These are phyloP conservation scores for Virgularia gustaviana DNA, from an alignment of 92 coral and sea anemone genomes.

Conservation along the genomic window DNA sequence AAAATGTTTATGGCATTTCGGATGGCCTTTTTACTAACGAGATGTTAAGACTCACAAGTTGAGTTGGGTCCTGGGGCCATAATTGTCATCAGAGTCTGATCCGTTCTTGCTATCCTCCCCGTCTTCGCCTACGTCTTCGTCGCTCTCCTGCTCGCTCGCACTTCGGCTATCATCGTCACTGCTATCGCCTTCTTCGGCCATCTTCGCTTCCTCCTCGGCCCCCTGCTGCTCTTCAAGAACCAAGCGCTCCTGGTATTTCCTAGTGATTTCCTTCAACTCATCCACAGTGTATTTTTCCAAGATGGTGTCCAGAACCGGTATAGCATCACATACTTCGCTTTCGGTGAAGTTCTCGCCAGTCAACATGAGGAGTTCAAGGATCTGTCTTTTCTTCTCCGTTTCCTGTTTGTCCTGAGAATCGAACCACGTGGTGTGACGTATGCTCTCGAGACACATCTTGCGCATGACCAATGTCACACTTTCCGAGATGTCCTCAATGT, in stretches of 20 bases:
- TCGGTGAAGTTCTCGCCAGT: conserved; percentile 65
- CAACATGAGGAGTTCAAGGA: conserved; percentile 54
- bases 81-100: not conserved
- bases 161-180: not conserved
- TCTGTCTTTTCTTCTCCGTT: conserved; percentile 54
- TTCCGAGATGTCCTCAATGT: conserved; percentile 64
- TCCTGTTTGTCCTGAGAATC: conserved; percentile 32
- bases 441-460: conserved; percentile 63
- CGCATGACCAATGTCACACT: conserved; percentile 63
- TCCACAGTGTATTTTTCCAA: conserved; percentile 55
- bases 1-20: no score
- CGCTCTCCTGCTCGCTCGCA: not conserved
- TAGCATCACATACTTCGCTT: conserved; percentile 77
- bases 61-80: no score
- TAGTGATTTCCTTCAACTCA: conserved; percentile 52
- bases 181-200: not conserved
- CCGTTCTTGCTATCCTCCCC: not conserved
- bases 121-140: not conserved
- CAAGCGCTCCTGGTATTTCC: conserved; percentile 5
- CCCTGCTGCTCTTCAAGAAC: not conserved
- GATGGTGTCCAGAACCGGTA: conserved; percentile 58
- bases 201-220: not conserved
- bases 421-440: conserved; percentile 79
- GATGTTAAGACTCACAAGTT: no score
- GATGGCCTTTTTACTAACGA: no score